Percentiles rank a stretch among this genome's conserved stretches.
Evolutionary conservation across 2,113 vertebrate species (phyloP).

Genomic region (Antigone vipio): DNA sequence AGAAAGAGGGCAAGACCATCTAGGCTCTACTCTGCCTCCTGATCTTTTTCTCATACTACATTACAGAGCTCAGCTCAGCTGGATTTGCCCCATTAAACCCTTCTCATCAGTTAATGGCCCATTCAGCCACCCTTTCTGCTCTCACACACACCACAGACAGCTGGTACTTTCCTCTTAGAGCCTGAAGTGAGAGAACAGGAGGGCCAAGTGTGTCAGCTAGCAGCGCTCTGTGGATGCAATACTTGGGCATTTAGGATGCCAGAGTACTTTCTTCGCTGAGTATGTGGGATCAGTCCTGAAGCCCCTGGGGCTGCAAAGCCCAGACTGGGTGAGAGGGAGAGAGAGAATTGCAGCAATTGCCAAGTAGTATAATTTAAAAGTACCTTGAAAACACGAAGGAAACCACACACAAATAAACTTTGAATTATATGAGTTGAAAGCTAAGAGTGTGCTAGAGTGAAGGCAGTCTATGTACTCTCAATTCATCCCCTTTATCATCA

Average conservation of each 20-base stretch:
- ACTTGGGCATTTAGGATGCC: neutral
- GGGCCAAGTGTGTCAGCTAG: neutral
- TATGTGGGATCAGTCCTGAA: neutral
- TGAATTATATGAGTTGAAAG: neutral
- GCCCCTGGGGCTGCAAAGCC: neutral
- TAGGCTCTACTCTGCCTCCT: neutral
- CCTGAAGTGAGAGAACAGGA: neutral
- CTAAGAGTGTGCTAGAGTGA: neutral
- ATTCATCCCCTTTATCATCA: neutral
- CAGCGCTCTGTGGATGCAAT: neutral
- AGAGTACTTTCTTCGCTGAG: neutral
- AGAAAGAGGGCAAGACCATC: neutral
- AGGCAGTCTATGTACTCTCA: neutral
- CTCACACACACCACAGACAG: neutral
- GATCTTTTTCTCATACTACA: neutral
- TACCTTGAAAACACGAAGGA: neutral
- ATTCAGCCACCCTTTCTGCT: neutral
- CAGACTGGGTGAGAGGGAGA: neutral
- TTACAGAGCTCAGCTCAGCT: neutral
- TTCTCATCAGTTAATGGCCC: neutral
- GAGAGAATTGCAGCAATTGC: neutral
- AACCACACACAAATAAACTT: neutral
- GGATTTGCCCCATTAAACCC: neutral
- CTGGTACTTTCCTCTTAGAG: neutral
- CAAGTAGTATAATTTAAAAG: neutral